phyloP scores from a whole-genome alignment of 2,113 vertebrate species.

The Pavo muticus region DNA sequence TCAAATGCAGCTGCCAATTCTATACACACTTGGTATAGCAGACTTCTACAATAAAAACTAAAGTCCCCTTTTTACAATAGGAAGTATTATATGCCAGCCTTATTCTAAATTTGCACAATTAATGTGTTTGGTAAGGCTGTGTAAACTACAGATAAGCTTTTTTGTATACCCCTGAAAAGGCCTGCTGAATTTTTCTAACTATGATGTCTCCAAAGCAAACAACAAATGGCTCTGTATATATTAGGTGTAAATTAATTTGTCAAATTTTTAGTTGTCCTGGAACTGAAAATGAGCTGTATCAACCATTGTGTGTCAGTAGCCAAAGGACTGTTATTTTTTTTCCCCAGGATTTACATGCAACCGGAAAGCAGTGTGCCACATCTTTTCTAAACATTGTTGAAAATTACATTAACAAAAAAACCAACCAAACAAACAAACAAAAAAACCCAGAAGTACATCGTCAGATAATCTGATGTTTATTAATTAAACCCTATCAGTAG shows the following conservation, averaged over 20 bases:
- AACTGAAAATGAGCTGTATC: slow-evolving; percentile 45
- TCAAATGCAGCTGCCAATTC: not conserved
- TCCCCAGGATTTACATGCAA: slow-evolving; percentile 58
- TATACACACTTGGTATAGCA: not conserved
- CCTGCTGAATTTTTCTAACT: not conserved
- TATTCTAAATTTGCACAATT: slow-evolving; percentile 41
- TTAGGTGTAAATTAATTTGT: slow-evolving; percentile 50
- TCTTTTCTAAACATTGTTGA: slow-evolving; percentile 51
- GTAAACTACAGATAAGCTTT: slow-evolving; percentile 56
- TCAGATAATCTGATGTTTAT: slow-evolving; percentile 53
- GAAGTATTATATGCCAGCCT: not conserved
- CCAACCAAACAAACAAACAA: not conserved
- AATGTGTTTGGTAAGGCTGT: slow-evolving; percentile 54
- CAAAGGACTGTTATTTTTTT: slow-evolving; percentile 58
- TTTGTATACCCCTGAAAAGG: not conserved
- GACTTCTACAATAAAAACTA: not conserved
- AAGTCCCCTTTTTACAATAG: not conserved
- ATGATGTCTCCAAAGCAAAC: slow-evolving; percentile 21
- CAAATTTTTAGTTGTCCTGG: slow-evolving; percentile 22
- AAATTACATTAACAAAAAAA: slow-evolving; percentile 29
- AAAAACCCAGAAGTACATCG: not conserved
- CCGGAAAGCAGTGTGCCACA: slow-evolving; percentile 62
- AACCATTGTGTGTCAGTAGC: slow-evolving; percentile 61
- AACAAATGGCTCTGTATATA: slow-evolving; percentile 18
- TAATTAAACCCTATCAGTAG: slow-evolving; percentile 60